phyloP scores from a whole-genome alignment of 2,113 vertebrate genomes.

The Hippocampus barbouri region DNA sequence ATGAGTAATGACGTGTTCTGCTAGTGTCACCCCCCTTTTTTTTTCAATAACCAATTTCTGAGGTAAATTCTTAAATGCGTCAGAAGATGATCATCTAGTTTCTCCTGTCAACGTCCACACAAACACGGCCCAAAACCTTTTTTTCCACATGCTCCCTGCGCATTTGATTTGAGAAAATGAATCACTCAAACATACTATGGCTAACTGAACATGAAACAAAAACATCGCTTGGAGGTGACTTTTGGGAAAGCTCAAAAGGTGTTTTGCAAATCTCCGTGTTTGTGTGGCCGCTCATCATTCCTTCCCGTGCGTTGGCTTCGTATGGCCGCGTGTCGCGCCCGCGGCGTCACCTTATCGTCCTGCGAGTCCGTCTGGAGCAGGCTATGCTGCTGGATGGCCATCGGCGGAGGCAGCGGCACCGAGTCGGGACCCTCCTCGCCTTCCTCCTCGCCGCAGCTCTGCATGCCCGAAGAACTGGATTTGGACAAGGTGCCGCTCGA shows the following conservation, averaged over 20 bases:
- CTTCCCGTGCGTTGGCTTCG: too few relatives aligned
- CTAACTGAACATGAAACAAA: too few relatives aligned
- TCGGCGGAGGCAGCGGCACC: slow-evolving; percentile 91
- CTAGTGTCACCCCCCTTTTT: neutral
- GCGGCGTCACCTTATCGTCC: slow-evolving; percentile 89
- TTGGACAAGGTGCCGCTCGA: slow-evolving; percentile 97
- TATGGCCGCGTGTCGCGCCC: too few relatives aligned
- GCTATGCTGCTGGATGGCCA: slow-evolving; percentile 99
- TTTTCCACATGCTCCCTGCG: too few relatives aligned
- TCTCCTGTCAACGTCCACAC: neutral
- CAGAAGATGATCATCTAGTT: neutral
- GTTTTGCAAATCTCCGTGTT: neutral
- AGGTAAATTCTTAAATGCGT: neutral
- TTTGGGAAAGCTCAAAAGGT: neutral
- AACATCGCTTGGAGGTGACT: too few relatives aligned
- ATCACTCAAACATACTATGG: too few relatives aligned
- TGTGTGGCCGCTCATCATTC: neutral
- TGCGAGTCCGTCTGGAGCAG: slow-evolving; percentile 93
- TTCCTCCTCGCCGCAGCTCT: slow-evolving; percentile 98
- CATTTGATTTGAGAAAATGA: too few relatives aligned
- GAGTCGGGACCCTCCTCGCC: slow-evolving; percentile 92
- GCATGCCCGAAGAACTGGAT: slow-evolving; percentile 98
- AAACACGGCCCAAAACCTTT: too few relatives aligned
- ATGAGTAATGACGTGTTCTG: slow-evolving; percentile 20
- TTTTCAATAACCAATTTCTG: neutral